Evolutionary conservation across 2,113 vertebrate genomes (phyloP).

Genomic region (Esox niger): DNA sequence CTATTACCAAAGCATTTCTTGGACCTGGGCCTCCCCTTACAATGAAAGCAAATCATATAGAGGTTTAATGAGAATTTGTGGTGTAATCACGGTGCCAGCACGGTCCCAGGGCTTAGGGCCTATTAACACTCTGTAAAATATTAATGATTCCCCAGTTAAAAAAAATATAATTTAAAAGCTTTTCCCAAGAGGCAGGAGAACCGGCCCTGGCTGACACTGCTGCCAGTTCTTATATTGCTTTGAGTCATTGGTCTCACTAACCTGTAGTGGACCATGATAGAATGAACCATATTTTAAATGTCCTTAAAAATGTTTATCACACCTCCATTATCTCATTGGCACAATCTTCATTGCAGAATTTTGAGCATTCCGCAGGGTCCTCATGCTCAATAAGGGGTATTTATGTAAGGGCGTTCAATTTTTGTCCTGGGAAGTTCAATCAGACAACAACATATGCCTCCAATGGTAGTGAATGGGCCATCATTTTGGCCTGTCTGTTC

Average conservation of each 20-base stretch:
- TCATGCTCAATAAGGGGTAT: too few relatives aligned
- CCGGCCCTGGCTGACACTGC: conserved; percentile 20
- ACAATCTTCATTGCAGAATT: too few relatives aligned
- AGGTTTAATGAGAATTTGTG: conserved; percentile 85
- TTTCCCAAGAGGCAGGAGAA: conserved; percentile 72
- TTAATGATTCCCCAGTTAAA: conserved; percentile 86
- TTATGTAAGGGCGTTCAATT: too few relatives aligned
- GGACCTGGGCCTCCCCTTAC: conserved; percentile 60
- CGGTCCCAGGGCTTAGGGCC: conserved; percentile 81
- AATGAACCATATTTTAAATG: too few relatives aligned
- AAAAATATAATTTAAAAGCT: conserved; percentile 79
- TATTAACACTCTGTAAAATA: conserved; percentile 91
- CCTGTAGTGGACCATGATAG: not conserved
- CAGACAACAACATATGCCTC: conserved; percentile 6
- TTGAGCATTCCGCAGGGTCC: too few relatives aligned
- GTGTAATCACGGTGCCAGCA: conserved; percentile 82
- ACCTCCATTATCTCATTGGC: too few relatives aligned
- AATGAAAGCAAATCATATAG: conserved; percentile 84
- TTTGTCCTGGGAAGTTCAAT: too few relatives aligned
- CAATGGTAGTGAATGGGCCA: conserved; percentile 31
- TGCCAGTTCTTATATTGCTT: conserved; percentile 17
- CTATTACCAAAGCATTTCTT: conserved; percentile 54
- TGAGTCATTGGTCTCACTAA: not conserved
- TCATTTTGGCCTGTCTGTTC: conserved; percentile 16
- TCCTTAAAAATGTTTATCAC: too few relatives aligned